Conservation (phyloP, 2,797 vertebrate species). For the Oreochromis mossambicus region DNA sequence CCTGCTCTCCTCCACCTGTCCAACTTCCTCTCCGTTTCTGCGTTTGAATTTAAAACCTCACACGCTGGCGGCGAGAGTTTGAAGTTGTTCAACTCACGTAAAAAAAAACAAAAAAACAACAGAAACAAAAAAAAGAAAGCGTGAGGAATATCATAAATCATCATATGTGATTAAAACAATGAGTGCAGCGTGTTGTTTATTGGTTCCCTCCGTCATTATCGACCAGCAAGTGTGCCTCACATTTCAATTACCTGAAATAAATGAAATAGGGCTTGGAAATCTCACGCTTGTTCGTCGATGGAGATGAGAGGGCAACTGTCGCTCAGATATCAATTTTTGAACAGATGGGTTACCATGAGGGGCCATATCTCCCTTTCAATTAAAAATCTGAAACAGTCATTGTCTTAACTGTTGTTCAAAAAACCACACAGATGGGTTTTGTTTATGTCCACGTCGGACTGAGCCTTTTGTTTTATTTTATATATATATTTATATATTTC, state of each 20-base stretch:
- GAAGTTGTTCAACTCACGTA: conserved; percentile 19
- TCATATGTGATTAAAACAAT: conserved; percentile 57
- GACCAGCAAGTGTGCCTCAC: conserved; percentile 35
- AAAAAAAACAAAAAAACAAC: neutral
- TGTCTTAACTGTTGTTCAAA: conserved; percentile 51
- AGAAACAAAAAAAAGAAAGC: neutral
- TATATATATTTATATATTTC: neutral
- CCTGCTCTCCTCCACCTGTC: conserved; percentile 55
- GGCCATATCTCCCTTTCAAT: conserved; percentile 69
- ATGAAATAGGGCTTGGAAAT: conserved; percentile 60
- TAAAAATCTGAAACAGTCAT: conserved; percentile 66
- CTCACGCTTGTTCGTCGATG: conserved; percentile 56
- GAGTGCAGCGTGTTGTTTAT: conserved; percentile 57
- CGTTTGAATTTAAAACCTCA: neutral
- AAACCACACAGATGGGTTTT: conserved; percentile 64
- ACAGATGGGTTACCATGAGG: conserved; percentile 70
- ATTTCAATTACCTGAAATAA: conserved; percentile 70
- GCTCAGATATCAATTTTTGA: conserved; percentile 68
- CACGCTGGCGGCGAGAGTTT: neutral
- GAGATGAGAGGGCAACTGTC: conserved; percentile 67
- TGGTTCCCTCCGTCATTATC: conserved; percentile 39
- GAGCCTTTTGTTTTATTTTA: conserved; percentile 41
- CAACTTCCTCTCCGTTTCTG: neutral
- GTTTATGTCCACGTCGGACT: conserved; percentile 48
- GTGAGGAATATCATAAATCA: conserved; percentile 15